Conservation (phyloP, 2,888 invertebrate genomes). For the Andrena camellia region DNA sequence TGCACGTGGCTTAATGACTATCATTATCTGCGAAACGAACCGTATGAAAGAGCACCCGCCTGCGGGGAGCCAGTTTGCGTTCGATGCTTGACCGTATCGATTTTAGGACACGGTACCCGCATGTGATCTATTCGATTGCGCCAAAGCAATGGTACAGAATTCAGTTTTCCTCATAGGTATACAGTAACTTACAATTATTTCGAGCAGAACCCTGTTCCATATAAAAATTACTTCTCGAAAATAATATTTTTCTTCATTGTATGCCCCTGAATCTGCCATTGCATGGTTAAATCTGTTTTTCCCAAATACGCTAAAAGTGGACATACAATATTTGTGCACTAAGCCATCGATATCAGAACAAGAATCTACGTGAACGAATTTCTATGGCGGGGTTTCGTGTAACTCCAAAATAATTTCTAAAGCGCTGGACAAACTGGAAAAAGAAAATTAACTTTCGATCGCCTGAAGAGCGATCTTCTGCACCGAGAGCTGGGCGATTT, state of each 20-base stretch:
- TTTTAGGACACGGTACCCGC: conserved; percentile 32
- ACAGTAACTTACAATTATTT: neutral
- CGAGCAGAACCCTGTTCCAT: neutral
- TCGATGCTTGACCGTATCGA: conserved; percentile 27
- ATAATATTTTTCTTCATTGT: too few species aligned
- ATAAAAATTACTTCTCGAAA: too few species aligned
- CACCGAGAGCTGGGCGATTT: conserved; percentile 54
- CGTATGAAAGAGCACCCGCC: conserved; percentile 11
- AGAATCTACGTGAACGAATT: too few species aligned
- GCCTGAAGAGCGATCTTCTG: conserved; percentile 20
- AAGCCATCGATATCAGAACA: too few species aligned
- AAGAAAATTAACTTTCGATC: conserved; percentile 20
- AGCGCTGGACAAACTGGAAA: neutral
- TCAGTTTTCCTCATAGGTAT: neutral
- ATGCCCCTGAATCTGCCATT: too few species aligned
- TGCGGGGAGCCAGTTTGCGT: conserved; percentile 21
- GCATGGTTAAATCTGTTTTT: too few species aligned
- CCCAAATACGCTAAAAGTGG: too few species aligned
- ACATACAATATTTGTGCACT: too few species aligned
- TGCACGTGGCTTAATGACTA: conserved; percentile 11
- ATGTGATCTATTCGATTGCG: conserved; percentile 11
- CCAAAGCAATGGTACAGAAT: neutral
- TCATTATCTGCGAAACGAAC: conserved; percentile 16
- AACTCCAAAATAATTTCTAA: neutral
- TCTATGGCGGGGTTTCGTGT: too few species aligned